Base-by-base conservation (phyloP, 2,888 invertebrate species). In the Harpalus rufipes region DNA sequence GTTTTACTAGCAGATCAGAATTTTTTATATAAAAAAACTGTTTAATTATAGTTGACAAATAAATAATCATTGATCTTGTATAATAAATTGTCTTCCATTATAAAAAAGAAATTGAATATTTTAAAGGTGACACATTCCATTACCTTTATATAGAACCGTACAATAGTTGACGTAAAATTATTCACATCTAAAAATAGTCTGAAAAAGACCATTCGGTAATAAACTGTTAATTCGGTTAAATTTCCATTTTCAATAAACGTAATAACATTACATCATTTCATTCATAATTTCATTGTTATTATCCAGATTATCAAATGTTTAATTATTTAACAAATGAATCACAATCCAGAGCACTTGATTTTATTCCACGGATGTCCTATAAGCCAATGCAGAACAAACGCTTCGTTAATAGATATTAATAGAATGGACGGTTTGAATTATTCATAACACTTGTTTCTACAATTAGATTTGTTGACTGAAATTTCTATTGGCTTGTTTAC, bases 341-440 rank as follows among this genome's bases (percentile, higher is more conserved):
- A 68, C 14, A 39, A 68, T 68, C 32, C 12, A 14, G 39, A 14
- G 32, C 12, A 39, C n/a, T 39, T 68, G 68, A 68, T 68, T 32
- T 68, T 39, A 68, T 68, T 39, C 68, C 39, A 39, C 39, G 39
- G 68, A 39, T 68, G 68, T 68, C 39, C 68, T 0, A 39, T 68
- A 39, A 68, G 6, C 68, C 25, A 16, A 74, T 74, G 72, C 72
- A 58, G 5, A 78, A 56, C 32, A 58, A 78, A 78, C 58, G 51
- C 51, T 84, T 84, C 39, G 78, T 84, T 84, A 78, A 84, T 84
- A 84, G 78, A 84, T 84, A 84, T 84, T 84, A 84, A 84, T 84
- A 84, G 84, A 84, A 44, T 56, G 16, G 32, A 78, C 61, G 25
- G 51, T 32, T 78, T 84, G 84, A 84, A 84, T 83, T 72, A 83